Conservation (phyloP, 2,113 vertebrate species). For the Clarias gariepinus region DNA sequence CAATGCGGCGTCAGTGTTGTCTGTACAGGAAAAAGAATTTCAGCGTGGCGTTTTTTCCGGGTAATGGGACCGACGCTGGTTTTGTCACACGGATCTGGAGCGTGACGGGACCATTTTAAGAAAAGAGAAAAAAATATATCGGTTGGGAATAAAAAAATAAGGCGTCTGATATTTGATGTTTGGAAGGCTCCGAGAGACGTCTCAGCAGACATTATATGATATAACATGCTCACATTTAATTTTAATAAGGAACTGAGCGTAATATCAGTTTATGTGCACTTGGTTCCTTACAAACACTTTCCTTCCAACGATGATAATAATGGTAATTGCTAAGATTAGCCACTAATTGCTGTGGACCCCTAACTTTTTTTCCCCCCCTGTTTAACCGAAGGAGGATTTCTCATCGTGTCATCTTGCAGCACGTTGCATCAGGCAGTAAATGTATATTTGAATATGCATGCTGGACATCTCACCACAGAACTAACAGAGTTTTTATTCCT, state of each 20-base stretch:
- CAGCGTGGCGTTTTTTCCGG: slow-evolving; percentile 67
- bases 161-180: slow-evolving; percentile 67
- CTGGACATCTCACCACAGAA: slow-evolving; percentile 50
- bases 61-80: slow-evolving; percentile 64
- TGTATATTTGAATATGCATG: slow-evolving; percentile 66
- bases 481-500: slow-evolving; percentile 46
- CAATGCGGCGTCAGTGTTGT: not conserved
- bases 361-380: slow-evolving; percentile 57
- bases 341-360: slow-evolving; percentile 72
- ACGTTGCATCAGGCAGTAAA: slow-evolving; percentile 71
- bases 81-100: slow-evolving; percentile 68
- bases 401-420: slow-evolving; percentile 68
- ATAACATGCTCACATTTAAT: slow-evolving; percentile 76
- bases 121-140: not conserved
- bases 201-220: slow-evolving; percentile 71
- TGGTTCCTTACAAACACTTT: slow-evolving; percentile 68
- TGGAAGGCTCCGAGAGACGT: slow-evolving; percentile 64
- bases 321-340: slow-evolving; percentile 77
- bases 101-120: slow-evolving; percentile 63
- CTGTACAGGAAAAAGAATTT: slow-evolving; percentile 39
- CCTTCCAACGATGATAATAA: slow-evolving; percentile 74
- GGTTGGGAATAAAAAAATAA: slow-evolving; percentile 55
- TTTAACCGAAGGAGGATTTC: slow-evolving; percentile 54
- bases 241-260: slow-evolving; percentile 74
- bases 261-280: slow-evolving; percentile 71